Evolutionary conservation across 2,797 vertebrate genomes (phyloP), one percentile per base, ranked within the genome.

Genomic region (Decapterus maruadsi): DNA sequence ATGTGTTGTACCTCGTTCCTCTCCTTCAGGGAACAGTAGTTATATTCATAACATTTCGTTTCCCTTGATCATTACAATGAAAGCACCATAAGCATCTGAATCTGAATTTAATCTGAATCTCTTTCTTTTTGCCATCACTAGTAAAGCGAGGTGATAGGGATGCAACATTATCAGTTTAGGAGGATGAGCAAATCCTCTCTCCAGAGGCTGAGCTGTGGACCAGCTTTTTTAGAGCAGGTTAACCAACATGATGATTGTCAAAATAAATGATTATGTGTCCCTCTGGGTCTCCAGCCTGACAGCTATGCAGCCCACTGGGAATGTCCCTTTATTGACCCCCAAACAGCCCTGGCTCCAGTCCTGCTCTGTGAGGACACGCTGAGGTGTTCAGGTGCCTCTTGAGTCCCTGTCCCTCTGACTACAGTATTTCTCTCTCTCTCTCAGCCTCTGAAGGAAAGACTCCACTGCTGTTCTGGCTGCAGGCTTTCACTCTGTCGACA

Each of bases 331-430:
- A 19, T 29, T 26, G 58, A 22, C 40, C 40, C 38, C 22, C n/a
- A n/a, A 9, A 36, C 34, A 36, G 11, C 16, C 4, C 8, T 19
- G 26, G 53, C 62, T 50, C 19, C 55, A 67, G 67, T 38, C 71
- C 56, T 64, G 43, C 53, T 80, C 71, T 51, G 61, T 77, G 55
- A 70, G 48, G 62, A 64, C 68, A 83, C 66, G 59, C 19, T 56
- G n/a, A 57, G 68, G 54, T 84, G 68, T 67, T 77, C 50, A 60
- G 56, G 45, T 48, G 76, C 74, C 78, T 71, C 67, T 83, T 81
- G 40, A 75, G 36, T 11, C 48, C 63, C 46, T 26, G 65, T 26
- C 45, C 75, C 57, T 59, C 48, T 53, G 22, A 58, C 34, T 70
- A n/a, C n/a, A n/a, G n/a, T n/a, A 45, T 73, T 3, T 26, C 26